phyloP scores from a whole-genome alignment of 1,140 invertebrate species.

The Anastrepha obliqua region DNA sequence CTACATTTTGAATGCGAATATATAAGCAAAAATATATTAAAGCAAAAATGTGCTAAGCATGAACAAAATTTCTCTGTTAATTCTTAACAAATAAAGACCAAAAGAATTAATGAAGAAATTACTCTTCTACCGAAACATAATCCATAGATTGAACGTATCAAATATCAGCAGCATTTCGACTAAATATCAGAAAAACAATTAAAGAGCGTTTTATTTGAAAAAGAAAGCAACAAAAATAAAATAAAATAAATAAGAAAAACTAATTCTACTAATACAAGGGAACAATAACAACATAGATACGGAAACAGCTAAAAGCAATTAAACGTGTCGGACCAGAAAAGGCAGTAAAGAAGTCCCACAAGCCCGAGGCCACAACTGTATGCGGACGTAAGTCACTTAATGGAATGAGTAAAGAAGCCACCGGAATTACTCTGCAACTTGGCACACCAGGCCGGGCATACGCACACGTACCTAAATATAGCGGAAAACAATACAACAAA shows the following conservation, averaged over 20 bases:
- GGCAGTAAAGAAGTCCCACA: background rate
- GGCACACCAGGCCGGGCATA: background rate
- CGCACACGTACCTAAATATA: background rate
- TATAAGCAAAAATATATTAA: too few relatives aligned
- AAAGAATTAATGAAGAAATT: too few relatives aligned
- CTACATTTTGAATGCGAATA: too few relatives aligned
- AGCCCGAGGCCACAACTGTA: background rate
- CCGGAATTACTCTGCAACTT: background rate
- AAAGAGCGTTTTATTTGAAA: background rate
- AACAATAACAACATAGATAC: background rate
- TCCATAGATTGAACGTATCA: background rate
- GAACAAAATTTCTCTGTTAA: too few relatives aligned
- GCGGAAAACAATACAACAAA: background rate
- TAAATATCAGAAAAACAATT: background rate
- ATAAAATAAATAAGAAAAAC: too few relatives aligned
- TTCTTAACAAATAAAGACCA: too few relatives aligned
- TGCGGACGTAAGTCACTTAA: background rate
- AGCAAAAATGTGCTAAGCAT: too few relatives aligned
- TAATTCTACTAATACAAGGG: too few relatives aligned
- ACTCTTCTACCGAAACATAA: background rate
- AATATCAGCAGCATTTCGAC: background rate
- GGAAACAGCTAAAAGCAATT: background rate
- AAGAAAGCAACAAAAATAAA: background rate
- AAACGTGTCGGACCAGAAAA: background rate
- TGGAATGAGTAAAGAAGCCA: background rate